Conservation (phyloP, 2,888 invertebrate genomes). For the Vesta saturnalis region DNA sequence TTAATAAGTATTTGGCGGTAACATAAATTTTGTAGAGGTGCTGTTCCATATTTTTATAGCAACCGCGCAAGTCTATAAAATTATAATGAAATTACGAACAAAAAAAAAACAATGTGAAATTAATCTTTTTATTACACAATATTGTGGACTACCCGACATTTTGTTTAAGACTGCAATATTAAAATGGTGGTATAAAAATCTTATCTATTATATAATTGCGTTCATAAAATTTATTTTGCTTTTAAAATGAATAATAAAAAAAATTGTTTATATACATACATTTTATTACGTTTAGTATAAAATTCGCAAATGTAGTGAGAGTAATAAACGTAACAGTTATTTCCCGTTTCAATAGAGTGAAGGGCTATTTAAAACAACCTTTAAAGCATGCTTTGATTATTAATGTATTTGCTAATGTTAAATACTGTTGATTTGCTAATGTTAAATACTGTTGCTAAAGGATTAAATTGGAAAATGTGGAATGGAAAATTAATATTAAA, state of each 20-base stretch:
- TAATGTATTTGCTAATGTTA: not conserved
- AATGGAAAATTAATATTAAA: slow-evolving; percentile 1
- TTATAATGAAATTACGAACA: no score
- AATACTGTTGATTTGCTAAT: slow-evolving; percentile 1
- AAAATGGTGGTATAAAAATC: not conserved
- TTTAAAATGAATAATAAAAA: not conserved
- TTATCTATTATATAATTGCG: not conserved
- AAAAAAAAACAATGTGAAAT: no score
- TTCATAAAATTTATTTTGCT: not conserved
- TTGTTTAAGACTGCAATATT: not conserved
- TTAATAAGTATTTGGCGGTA: no score
- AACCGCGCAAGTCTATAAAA: no score
- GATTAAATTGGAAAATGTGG: slow-evolving; percentile 2
- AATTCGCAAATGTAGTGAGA: not conserved
- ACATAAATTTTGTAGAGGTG: no score
- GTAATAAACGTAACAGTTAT: not conserved
- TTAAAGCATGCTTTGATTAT: slow-evolving; percentile 7
- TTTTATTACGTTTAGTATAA: not conserved
- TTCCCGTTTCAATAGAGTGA: not conserved
- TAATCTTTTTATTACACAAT: no score
- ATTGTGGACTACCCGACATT: no score
- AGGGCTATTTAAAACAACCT: slow-evolving; percentile 2
- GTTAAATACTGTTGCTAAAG: not conserved
- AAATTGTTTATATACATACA: not conserved
- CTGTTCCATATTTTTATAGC: no score